phyloP scores from a whole-genome alignment of 1,140 invertebrate species.

The Vollenhovia emeryi region DNA sequence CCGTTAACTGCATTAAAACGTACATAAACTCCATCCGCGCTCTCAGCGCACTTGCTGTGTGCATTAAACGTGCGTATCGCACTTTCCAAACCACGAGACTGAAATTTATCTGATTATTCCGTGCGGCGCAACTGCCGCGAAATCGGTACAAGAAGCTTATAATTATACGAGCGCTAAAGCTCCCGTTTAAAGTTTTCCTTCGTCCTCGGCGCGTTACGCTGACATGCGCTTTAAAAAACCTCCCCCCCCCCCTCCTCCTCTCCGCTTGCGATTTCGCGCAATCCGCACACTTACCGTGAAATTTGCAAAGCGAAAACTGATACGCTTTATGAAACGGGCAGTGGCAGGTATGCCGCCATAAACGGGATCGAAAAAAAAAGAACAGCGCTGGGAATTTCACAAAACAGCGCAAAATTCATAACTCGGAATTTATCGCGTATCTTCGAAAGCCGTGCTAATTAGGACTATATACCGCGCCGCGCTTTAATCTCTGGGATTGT shows the following conservation, averaged over 20 bases:
- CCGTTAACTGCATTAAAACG: conserved; percentile 50
- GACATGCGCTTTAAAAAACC: neutral
- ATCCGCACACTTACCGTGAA: neutral
- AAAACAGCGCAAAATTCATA: conserved; percentile 16
- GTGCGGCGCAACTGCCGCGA: neutral
- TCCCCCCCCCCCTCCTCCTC: no score
- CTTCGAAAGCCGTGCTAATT: conserved; percentile 9
- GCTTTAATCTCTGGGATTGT: conserved; percentile 10
- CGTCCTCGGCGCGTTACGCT: neutral
- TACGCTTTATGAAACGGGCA: neutral
- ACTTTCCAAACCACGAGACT: conserved; percentile 44
- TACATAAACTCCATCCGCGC: conserved; percentile 31
- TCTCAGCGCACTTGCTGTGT: conserved; percentile 23
- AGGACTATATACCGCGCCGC: neutral
- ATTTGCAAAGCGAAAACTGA: neutral
- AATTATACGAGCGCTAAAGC: conserved; percentile 26
- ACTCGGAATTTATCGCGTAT: neutral
- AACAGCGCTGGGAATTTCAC: neutral
- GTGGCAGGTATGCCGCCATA: neutral
- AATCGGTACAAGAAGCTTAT: conserved; percentile 48
- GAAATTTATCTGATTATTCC: conserved; percentile 52
- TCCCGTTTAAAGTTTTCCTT: conserved; percentile 20
- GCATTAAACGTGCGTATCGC: conserved; percentile 48
- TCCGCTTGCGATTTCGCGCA: neutral
- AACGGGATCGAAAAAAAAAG: neutral